phyloP scores from a whole-genome alignment of 2,888 invertebrate genomes.

The Caenorhabditis plicata region DNA sequence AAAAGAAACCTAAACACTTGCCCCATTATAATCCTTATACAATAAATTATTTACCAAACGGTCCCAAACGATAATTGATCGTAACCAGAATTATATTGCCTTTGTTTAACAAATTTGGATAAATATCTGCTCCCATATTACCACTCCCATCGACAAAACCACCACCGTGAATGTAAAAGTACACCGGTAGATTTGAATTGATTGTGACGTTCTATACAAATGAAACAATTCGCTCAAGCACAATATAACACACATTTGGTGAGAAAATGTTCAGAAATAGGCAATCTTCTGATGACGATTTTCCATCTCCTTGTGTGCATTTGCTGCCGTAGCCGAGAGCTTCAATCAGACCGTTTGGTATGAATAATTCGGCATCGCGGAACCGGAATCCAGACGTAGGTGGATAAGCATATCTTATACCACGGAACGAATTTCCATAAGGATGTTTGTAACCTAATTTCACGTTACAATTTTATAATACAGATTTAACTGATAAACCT shows the following conservation, averaged over 20 bases:
- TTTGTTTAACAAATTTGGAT: slow-evolving; percentile 29
- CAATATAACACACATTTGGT: slow-evolving; percentile 26
- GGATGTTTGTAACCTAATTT: slow-evolving; percentile 24
- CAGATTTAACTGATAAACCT: slow-evolving; percentile 11
- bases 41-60: slow-evolving; percentile 22
- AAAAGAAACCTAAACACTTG: slow-evolving; percentile 27
- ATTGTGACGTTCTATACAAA: slow-evolving; percentile 19
- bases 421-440: slow-evolving; percentile 35
- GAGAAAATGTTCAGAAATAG: slow-evolving; percentile 33
- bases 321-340: slow-evolving; percentile 24
- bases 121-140: slow-evolving; percentile 30
- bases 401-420: slow-evolving; percentile 32
- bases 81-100: slow-evolving; percentile 32
- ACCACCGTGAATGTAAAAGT: slow-evolving; percentile 38
- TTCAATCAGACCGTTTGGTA: slow-evolving; percentile 21
- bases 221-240: no score
- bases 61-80: slow-evolving; percentile 39
- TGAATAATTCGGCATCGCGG: slow-evolving; percentile 15
- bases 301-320: slow-evolving; percentile 26
- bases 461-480: neutral
- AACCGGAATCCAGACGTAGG: slow-evolving; percentile 29
- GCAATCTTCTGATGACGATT: slow-evolving; percentile 23
- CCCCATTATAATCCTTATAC: neutral
- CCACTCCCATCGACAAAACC: slow-evolving; percentile 37
- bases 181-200: slow-evolving; percentile 28